phyloP scores from a whole-genome alignment of 2,113 vertebrate species.

The Edolisoma coerulescens region DNA sequence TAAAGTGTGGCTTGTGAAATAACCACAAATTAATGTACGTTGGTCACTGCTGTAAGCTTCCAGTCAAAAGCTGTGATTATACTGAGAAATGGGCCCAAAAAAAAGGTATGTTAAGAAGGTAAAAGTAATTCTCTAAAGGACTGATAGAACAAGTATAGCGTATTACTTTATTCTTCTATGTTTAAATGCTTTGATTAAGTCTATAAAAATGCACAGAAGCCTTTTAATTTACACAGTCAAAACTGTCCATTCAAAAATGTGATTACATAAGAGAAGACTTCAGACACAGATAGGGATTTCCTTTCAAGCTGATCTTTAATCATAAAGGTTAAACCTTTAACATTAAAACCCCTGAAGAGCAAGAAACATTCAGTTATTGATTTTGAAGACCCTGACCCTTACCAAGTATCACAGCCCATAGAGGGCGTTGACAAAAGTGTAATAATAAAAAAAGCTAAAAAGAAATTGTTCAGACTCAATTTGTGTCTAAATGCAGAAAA shows the following conservation, averaged over 20 bases:
- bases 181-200: not conserved
- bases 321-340: slow-evolving; percentile 37
- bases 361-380: slow-evolving; percentile 21
- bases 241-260: not conserved
- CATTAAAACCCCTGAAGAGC: slow-evolving; percentile 8
- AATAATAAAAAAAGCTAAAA: not conserved
- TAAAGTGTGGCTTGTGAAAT: not conserved
- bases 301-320: slow-evolving; percentile 30
- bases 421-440: not conserved
- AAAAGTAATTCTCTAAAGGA: not conserved
- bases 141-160: not conserved
- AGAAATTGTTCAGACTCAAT: not conserved
- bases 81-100: not conserved
- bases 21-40: not conserved
- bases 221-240: not conserved
- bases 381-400: slow-evolving; percentile 20
- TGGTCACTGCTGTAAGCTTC: not conserved
- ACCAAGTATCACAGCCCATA: not conserved
- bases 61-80: not conserved
- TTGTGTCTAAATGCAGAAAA: not conserved
- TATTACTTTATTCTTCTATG: not conserved
- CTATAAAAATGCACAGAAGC: not conserved
- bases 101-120: not conserved
- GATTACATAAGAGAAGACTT: not conserved
- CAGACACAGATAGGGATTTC: not conserved